Evolutionary conservation across 1,140 invertebrate genomes (phyloP), one percentile per base, ranked within the genome.

Genomic region (Idris sp.): DNA sequence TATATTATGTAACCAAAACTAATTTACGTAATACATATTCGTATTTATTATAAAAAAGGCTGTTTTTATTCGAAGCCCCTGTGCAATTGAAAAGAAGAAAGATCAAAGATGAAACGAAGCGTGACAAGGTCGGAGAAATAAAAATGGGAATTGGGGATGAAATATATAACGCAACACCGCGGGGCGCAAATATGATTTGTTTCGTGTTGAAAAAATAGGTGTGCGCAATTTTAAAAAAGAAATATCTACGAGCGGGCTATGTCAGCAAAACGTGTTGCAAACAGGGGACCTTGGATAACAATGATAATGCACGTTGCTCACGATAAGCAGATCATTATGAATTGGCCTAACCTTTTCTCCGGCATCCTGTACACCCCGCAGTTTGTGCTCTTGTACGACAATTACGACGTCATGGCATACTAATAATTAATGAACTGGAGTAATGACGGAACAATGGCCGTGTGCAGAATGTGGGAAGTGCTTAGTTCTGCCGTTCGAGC

Each of bases 401-500:
- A 85, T 85, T 85, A 84, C 76, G 78, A 83, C 80, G 81, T 85
- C 82, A 84, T 74, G 69, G 72, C 79, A 56, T 82, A 81, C 79
- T 85, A 86, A 84, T 85, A 82, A 86, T 84, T 86, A 85, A 85
- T 84, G 81, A 85, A 80, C 79, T 54, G 62, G 64, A 79, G 59
- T 84, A 86, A 86, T 85, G 81, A 85, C 79, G 79, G 82, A 79
- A 86, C 84, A 86, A 86, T 86, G 79, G 74, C 54, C 58, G 54
- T 43, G 56, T 53, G 74, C 54, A 62, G 74, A 77, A 84, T 83
- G 68, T 64, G 80, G 84, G 84, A 84, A 85, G 84, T 83, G 79
- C 78, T 80, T 81, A 82, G 78, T 83, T 81, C 78, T 77, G 38
- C 26, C 65, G n/a, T n/a, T 44, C 77, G 72, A 81, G 64, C 76